Base-by-base conservation (phyloP, 2,113 vertebrate species). In the Tychaedon coryphoeus region DNA sequence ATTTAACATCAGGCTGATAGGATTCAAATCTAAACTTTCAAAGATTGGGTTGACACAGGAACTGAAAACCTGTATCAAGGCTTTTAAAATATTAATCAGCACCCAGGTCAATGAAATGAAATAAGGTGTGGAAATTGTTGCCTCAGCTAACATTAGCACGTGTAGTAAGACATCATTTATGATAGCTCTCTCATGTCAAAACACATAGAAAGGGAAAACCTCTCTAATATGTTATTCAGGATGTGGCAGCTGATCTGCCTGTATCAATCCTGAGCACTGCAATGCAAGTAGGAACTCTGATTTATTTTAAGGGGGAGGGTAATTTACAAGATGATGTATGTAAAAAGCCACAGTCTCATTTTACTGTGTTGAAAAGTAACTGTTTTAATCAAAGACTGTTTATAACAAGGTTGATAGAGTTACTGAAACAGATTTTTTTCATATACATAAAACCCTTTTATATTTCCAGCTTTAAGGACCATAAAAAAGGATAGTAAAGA, bases 351-450 rank as follows among this genome's bases (percentile, higher is more conserved):
- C 54, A 69, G 31, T 67, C 61, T 93, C 72, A 50, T 88, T 93
- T 67, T 85, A 88, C 45, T 88, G 54, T 66, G 71, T 71, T 93
- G 57, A 92, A 45, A 95, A 76, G 87, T 77, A 94, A 84, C 74
- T 95, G 29, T 95, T 95, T 94, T 91, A 97, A 97, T 94, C 91
- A 97, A 95, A 95, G 70, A 96, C 84, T 92, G 77, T 91, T 96
- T 96, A 95, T 85, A 96, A 93, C 65, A 90, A 74, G 88, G 83
- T 84, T 94, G 95, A 95, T 81, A 82, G 86, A 95, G 83, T 84
- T 92, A 88, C 79, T 34, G 72, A 94, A 96, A 92, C 72, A 71
- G 75, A 57, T 36, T 86, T 96, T 94, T 94, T 96, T 80, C 92
- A 79, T 84, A 93, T 31, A 93, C 45, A 89, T 89, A 86, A 43